Evolutionary conservation across 1,140 invertebrate genomes (phyloP).

Genomic region (Artemia franciscana): DNA sequence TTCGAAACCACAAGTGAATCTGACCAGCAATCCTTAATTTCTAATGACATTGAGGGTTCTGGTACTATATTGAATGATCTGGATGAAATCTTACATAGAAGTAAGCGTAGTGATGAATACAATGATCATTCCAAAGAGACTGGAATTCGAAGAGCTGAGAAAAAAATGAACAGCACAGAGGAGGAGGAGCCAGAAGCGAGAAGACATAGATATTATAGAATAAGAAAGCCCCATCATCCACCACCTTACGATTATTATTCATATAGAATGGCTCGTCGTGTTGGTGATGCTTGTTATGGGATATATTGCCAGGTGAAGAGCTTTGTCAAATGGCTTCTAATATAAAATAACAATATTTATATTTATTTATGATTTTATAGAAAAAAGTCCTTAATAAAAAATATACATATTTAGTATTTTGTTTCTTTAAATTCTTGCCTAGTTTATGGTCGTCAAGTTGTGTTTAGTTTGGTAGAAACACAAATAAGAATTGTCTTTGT

Average conservation of each 20-base stretch:
- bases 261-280: not conserved
- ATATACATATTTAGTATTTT: too few species aligned
- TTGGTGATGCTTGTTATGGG: not conserved
- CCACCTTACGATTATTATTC: not conserved
- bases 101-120: not conserved
- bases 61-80: too few species aligned
- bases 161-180: not conserved
- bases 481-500: too few species aligned
- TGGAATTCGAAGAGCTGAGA: not conserved
- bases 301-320: not conserved
- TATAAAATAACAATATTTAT: not conserved
- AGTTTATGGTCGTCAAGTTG: too few species aligned
- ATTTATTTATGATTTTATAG: not conserved
- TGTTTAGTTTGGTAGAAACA: too few species aligned
- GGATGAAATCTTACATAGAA: too few species aligned
- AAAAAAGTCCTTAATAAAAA: too few species aligned
- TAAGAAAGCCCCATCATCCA: not conserved
- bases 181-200: not conserved
- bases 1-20: too few species aligned
- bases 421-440: too few species aligned
- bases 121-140: not conserved
- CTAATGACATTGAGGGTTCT: too few species aligned
- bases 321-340: not conserved
- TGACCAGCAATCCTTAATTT: too few species aligned
- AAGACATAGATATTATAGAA: not conserved